Percentiles rank a stretch among this genome's conserved stretches.
Evolutionary conservation across 2,797 vertebrate species (phyloP).

Genomic region (Bovichtus variegatus): DNA sequence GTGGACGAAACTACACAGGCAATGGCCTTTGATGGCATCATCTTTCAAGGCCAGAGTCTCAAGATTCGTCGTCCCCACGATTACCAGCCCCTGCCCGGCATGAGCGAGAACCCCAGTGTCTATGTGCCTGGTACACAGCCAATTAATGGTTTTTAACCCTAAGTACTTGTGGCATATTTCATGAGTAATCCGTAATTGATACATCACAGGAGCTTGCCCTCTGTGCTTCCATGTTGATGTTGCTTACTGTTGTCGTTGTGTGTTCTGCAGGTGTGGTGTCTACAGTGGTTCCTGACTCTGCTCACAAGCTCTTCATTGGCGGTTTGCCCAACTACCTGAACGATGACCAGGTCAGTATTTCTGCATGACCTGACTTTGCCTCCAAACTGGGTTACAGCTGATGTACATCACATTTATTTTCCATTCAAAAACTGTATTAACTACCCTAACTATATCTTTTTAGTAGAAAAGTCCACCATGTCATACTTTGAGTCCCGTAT

Average conservation of each 20-base stretch:
- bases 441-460: background rate
- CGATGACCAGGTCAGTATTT: constrained; percentile 90
- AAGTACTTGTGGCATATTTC: constrained; percentile 73
- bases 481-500: background rate
- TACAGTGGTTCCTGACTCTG: constrained; percentile 95
- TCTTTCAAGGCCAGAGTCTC: constrained; percentile 95
- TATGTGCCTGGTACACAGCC: constrained; percentile 92
- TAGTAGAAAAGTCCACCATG: background rate
- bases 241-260: constrained; percentile 7
- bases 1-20: constrained; percentile 96
- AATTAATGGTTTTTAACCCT: constrained; percentile 79
- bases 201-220: constrained; percentile 2
- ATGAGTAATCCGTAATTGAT: constrained; percentile 39
- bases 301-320: constrained; percentile 95
- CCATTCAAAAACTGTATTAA: background rate
- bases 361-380: background rate
- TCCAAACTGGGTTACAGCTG: background rate
- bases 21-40: constrained; percentile 96
- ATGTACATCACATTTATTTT: background rate
- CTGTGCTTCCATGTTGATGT: constrained; percentile 19
- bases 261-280: constrained; percentile 90
- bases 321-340: constrained; percentile 96
- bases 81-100: constrained; percentile 94
- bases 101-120: constrained; percentile 95
- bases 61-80: constrained; percentile 95